phyloP scores from a whole-genome alignment of 2,888 invertebrate species.

The Acronicta psi region DNA sequence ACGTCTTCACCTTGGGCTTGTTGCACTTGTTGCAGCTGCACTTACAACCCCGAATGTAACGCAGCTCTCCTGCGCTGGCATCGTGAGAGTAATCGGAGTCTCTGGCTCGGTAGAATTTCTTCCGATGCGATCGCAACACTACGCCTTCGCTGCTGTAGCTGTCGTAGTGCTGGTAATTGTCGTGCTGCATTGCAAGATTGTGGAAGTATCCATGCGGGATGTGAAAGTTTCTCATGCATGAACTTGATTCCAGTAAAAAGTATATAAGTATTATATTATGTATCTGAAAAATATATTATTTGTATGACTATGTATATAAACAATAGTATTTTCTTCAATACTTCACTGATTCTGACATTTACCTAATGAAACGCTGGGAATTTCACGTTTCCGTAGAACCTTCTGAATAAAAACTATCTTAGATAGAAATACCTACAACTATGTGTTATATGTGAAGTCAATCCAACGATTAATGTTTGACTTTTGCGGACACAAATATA shows the following conservation, averaged over 20 bases:
- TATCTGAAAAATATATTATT: conserved; percentile 27
- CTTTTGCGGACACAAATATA: neutral
- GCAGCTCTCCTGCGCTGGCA: neutral
- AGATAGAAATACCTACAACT: too few species aligned
- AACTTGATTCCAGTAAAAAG: conserved; percentile 15
- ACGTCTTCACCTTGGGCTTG: conserved; percentile 19
- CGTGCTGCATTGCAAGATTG: conserved; percentile 6
- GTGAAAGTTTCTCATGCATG: conserved; percentile 16
- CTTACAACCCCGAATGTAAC: conserved; percentile 23
- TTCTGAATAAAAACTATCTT: too few species aligned
- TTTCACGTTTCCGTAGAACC: too few species aligned
- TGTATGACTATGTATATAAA: neutral
- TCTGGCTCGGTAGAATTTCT: conserved; percentile 1
- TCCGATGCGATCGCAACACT: conserved; percentile 17
- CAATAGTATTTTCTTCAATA: neutral
- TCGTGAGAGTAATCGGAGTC: conserved; percentile 23
- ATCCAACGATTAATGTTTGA: too few species aligned
- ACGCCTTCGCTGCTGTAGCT: conserved; percentile 27
- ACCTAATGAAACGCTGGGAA: too few species aligned
- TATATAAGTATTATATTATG: conserved; percentile 15
- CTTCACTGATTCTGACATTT: too few species aligned
- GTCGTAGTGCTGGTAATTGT: conserved; percentile 18
- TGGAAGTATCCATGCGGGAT: conserved; percentile 19
- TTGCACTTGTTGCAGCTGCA: conserved; percentile 30
- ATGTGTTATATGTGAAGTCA: too few species aligned